Evolutionary conservation across 2,113 vertebrate genomes (phyloP).

Genomic region (Empidonax traillii): DNA sequence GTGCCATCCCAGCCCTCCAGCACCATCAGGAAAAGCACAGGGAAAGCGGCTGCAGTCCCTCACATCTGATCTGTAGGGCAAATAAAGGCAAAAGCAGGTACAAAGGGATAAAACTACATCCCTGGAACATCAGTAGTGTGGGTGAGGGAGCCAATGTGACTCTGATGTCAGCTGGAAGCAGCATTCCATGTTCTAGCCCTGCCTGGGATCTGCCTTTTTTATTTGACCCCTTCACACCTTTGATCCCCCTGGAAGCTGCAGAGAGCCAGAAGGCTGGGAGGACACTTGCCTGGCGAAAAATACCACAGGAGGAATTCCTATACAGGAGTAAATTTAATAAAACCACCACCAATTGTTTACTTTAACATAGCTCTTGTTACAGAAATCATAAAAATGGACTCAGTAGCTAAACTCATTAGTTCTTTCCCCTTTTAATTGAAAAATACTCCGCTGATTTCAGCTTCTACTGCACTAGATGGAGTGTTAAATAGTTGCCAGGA

Average conservation of each 20-base stretch:
- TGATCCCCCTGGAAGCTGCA: constrained; percentile 3
- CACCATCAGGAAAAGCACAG: neutral
- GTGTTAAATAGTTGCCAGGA: constrained; percentile 62
- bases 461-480: constrained; percentile 64
- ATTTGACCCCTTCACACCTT: neutral
- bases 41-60: neutral
- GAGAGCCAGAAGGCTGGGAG: neutral
- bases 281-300: constrained; percentile 69
- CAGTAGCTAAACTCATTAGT: constrained; percentile 69
- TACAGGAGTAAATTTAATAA: constrained; percentile 74
- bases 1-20: neutral
- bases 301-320: constrained; percentile 69
- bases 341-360: constrained; percentile 77
- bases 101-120: neutral
- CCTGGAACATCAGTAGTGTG: fast-evolving
- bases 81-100: neutral
- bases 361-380: constrained; percentile 79
- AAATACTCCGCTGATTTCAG: constrained; percentile 64
- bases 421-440: constrained; percentile 66
- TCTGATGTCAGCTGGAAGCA: neutral
- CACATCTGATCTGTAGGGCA: neutral
- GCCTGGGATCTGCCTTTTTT: neutral
- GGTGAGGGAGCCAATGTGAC: neutral
- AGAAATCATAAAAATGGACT: constrained; percentile 76
- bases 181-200: neutral